These are phyloP conservation scores for Holacanthella duospinosa DNA, from an alignment of 2,888 invertebrate genomes.

Conservation along the genomic window DNA sequence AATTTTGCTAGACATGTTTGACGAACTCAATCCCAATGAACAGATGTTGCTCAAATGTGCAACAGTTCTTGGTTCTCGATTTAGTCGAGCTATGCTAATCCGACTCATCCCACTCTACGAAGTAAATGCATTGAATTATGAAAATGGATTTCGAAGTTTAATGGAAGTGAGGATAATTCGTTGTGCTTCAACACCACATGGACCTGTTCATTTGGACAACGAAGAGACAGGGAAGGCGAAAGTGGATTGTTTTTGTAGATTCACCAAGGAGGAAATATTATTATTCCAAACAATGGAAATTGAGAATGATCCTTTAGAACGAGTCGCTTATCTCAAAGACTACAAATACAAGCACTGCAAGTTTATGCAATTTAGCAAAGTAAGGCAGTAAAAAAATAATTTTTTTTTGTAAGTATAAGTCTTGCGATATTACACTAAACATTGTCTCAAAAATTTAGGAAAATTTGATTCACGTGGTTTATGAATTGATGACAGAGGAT, in stretches of 20 bases:
- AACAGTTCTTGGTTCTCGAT: constrained; percentile 49
- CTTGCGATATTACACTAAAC: too few relatives aligned
- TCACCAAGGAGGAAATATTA: not conserved
- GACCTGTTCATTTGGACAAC: not conserved
- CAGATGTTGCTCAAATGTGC: constrained; percentile 52
- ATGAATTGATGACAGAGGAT: constrained; percentile 30
- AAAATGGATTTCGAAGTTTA: constrained; percentile 20
- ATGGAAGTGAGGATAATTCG: constrained; percentile 22
- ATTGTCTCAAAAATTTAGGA: too few relatives aligned
- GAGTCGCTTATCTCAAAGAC: too few relatives aligned
- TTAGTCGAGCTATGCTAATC: constrained; percentile 47
- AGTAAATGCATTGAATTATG: constrained; percentile 21
- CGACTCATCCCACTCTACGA: constrained; percentile 25
- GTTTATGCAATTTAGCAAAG: constrained; percentile 30
- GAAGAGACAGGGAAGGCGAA: not conserved
- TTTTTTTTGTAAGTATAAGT: not conserved
- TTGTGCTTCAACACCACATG: constrained; percentile 10
- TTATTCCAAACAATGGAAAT: not conserved
- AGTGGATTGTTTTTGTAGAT: constrained; percentile 9
- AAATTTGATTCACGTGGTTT: constrained; percentile 31
- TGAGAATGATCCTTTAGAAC: too few relatives aligned
- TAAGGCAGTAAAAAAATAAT: not conserved
- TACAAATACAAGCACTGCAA: constrained; percentile 24
- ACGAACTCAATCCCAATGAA: constrained; percentile 52
- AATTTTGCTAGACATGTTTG: constrained; percentile 53